Base-by-base conservation (phyloP, 2,888 invertebrate species). In the Globia sparganii region DNA sequence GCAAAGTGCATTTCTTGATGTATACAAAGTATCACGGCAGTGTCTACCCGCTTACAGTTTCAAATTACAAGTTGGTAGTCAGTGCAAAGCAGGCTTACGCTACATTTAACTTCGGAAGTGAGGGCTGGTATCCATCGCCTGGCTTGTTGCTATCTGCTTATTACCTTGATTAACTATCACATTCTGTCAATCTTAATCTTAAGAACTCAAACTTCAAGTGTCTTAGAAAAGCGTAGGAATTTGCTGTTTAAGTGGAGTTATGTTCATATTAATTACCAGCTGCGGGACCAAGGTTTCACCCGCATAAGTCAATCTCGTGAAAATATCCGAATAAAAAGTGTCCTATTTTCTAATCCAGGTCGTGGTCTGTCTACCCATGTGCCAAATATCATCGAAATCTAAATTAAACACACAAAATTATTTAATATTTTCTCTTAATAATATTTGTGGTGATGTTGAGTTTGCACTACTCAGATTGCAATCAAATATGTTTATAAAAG, bases 1-100 rank as follows among this genome's bases (percentile, higher is more conserved):
- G 68, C 68, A 43, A 77, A 82, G 68, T 83, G 83, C 83, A 77
- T 73, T 77, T 56, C 61, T 37, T 62, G 66, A 62, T 75, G 25
- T 67, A 67, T 62, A 64, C 34, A 11, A n/a, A 65, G 49, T 75
- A 71, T 70, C 62, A 84, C n/a, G 34, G 46, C n/a, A 62, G 68
- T 73, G 40, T 28, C 21, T 34, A n/a, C 40, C 65, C 61, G 70
- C 72, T 43, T 49, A 62, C 61, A 58, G 67, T 82, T 84, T 74
- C 71, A 69, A 56, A 64, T 86, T 37, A 69, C 69, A 72, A 77
- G 21, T 85, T 75, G 25, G 43, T 37, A 37, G 53, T 62, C 13
- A 62, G 49, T 61, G 58, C 56, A 58, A 58, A 68, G 21, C 64
- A 58, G 70, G 69, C 69, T 75, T 43, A 65, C 66, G 71, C 37